Conservation (phyloP, 2,113 vertebrate species). For the Aphelocoma coerulescens region DNA sequence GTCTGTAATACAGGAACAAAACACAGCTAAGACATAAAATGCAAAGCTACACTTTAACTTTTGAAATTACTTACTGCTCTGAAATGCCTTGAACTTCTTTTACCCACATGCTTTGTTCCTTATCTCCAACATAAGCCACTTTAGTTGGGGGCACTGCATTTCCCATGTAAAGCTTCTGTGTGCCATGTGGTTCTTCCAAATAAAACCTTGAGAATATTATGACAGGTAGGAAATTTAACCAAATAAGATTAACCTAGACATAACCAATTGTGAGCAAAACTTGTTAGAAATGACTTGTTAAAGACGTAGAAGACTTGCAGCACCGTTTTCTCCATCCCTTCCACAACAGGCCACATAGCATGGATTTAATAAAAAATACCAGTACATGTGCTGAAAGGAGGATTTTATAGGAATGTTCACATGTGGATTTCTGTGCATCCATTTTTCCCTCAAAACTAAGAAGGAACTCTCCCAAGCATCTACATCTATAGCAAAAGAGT, state of each 20-base stretch:
- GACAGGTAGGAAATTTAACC: not conserved
- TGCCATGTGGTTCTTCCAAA: slow-evolving; percentile 84
- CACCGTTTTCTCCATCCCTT: not conserved
- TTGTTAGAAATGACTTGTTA: not conserved
- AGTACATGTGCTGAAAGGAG: not conserved
- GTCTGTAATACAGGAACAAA: not conserved
- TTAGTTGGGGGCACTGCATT: slow-evolving; percentile 81
- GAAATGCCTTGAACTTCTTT: slow-evolving; percentile 91
- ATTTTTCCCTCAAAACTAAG: not conserved
- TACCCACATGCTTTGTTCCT: slow-evolving; percentile 87
- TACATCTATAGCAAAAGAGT: not conserved
- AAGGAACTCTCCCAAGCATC: not conserved
- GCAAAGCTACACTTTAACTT: not conserved
- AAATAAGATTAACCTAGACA: not conserved
- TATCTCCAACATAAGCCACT: slow-evolving; percentile 82
- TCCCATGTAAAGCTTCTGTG: slow-evolving; percentile 82
- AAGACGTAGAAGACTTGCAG: not conserved
- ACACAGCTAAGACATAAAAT: not conserved
- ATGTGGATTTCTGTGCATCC: not conserved
- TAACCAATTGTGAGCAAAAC: not conserved
- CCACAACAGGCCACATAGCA: not conserved
- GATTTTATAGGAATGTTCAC: not conserved
- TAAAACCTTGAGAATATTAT: slow-evolving; percentile 75
- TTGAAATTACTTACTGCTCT: slow-evolving; percentile 82
- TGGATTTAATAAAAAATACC: not conserved